A percentile compares a stretch with the other conserved stretches of the same genome.
These are phyloP conservation scores for Magallana nippona DNA, from an alignment of 2,888 invertebrate species.

Conservation along the genomic window DNA sequence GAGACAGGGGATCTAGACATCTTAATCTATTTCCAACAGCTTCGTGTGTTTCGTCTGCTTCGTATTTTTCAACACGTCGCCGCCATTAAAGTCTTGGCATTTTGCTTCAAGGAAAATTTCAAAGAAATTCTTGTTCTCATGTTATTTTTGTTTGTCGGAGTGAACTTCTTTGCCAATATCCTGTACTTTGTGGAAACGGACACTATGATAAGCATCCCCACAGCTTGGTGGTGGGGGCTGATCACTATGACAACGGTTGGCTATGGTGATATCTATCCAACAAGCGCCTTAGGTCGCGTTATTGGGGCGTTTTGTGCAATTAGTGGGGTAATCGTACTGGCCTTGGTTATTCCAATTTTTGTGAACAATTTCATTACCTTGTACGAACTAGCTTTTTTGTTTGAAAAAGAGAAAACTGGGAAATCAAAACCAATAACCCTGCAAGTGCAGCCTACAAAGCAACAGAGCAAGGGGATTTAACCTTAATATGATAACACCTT, in stretches of 20 bases:
- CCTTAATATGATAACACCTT: too few relatives aligned
- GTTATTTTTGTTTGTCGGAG: conserved; percentile 51
- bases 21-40: conserved; percentile 52
- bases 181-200: conserved; percentile 55
- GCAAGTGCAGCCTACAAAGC: neutral
- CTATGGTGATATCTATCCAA: conserved; percentile 58
- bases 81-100: conserved; percentile 53
- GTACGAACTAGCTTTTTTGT: conserved; percentile 54
- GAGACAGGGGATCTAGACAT: conserved; percentile 47
- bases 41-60: conserved; percentile 55
- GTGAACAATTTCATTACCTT: conserved; percentile 60
- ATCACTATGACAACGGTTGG: conserved; percentile 63
- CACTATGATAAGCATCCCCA: conserved; percentile 48
- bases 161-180: conserved; percentile 53
- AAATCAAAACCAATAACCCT: neutral
- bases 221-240: conserved; percentile 58
- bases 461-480: neutral
- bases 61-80: conserved; percentile 53
- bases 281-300: conserved; percentile 49
- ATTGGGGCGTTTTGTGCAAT: conserved; percentile 52
- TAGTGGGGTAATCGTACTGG: conserved; percentile 55
- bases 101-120: conserved; percentile 50
- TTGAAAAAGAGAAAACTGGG: conserved; percentile 35
- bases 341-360: conserved; percentile 57
- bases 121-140: conserved; percentile 52